A percentile compares a stretch with the other conserved stretches of the same genome.
Evolutionary conservation across 1,140 invertebrate genomes (phyloP).

Genomic region (Diorhabda sublineata): DNA sequence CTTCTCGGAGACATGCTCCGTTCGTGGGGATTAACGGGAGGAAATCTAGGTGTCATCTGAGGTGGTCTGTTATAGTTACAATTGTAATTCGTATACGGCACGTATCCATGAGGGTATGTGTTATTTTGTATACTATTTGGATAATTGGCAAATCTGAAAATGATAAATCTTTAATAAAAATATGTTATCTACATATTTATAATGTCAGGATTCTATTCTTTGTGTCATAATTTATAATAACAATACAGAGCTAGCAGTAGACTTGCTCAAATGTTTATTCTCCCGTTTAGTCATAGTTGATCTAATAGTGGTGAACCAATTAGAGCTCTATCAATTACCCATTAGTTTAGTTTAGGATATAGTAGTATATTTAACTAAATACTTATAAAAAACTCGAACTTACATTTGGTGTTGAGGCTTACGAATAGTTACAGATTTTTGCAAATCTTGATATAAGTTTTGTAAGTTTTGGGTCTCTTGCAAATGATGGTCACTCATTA

Average conservation of each 20-base stretch:
- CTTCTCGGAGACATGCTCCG: conserved; percentile 34
- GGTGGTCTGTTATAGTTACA: conserved; percentile 31
- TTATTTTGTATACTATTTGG: conserved; percentile 14
- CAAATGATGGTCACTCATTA: conserved; percentile 40
- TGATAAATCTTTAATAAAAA: neutral
- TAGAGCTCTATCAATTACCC: too few relatives aligned
- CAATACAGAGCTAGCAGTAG: too few relatives aligned
- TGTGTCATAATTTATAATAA: conserved; percentile 26
- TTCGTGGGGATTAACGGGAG: conserved; percentile 22
- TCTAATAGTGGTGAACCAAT: too few relatives aligned
- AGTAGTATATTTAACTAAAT: too few relatives aligned
- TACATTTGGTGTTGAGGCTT: too few relatives aligned
- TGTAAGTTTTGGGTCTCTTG: conserved; percentile 28
- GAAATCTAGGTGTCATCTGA: conserved; percentile 25
- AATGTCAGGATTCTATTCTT: conserved; percentile 28
- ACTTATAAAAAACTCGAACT: too few relatives aligned
- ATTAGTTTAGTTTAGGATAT: too few relatives aligned
- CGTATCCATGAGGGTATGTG: conserved; percentile 14
- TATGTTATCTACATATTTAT: neutral
- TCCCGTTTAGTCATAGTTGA: too few relatives aligned
- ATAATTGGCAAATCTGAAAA: conserved; percentile 9
- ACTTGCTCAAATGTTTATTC: too few relatives aligned
- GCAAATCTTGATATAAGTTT: too few relatives aligned
- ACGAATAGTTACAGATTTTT: too few relatives aligned
- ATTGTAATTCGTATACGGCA: conserved; percentile 28